phyloP scores from a whole-genome alignment of 2,888 invertebrate genomes.

The Cantharis nigra region DNA sequence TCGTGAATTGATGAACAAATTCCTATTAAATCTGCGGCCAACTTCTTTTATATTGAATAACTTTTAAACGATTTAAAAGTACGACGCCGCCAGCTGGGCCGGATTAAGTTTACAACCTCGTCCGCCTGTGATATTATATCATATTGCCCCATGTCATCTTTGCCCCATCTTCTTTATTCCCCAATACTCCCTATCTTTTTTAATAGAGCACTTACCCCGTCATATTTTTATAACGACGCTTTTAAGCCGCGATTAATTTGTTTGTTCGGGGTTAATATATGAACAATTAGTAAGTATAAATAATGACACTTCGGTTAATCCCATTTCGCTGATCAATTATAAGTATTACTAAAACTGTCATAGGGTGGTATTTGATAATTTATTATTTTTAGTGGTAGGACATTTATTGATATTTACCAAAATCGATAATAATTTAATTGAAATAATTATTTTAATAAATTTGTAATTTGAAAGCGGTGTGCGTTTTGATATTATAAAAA shows the following conservation, averaged over 20 bases:
- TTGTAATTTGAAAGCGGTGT: not conserved
- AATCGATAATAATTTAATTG: not conserved
- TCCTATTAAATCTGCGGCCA: conserved; percentile 58
- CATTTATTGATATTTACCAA: not conserved
- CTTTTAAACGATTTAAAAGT: conserved; percentile 57
- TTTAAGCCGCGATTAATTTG: conserved; percentile 53
- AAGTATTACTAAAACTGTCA: conserved; percentile 28
- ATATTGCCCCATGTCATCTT: conserved; percentile 37
- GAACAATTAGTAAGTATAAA: conserved; percentile 51
- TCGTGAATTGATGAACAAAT: conserved; percentile 59
- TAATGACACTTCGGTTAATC: conserved; percentile 25
- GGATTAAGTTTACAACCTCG: conserved; percentile 56
- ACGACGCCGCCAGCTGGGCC: conserved; percentile 54
- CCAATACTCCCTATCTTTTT: conserved; percentile 32
- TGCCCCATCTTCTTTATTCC: conserved; percentile 32
- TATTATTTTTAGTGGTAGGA: conserved; percentile 17
- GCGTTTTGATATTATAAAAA: not conserved
- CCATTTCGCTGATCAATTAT: conserved; percentile 27
- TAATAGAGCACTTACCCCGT: conserved; percentile 44
- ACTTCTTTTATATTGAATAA: conserved; percentile 59
- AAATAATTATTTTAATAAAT: not conserved
- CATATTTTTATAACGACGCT: conserved; percentile 53
- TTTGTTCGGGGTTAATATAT: conserved; percentile 53
- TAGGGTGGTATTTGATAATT: conserved; percentile 25
- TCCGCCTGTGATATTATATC: conserved; percentile 42